Evolutionary conservation across 2,888 invertebrate genomes (phyloP).

Genomic region (Diabrotica balteata): DNA sequence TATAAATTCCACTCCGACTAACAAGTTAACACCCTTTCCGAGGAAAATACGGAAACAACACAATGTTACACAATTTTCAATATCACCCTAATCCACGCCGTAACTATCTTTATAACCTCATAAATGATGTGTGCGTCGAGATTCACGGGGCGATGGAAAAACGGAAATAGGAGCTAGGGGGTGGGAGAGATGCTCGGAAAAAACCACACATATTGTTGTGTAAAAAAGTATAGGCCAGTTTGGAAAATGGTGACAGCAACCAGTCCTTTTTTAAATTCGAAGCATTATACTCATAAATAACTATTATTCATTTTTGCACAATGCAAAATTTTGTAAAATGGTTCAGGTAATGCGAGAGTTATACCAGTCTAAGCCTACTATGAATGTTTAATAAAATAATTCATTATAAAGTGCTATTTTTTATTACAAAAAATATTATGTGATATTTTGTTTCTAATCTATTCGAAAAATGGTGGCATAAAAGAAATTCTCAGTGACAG

Average conservation of each 20-base stretch:
- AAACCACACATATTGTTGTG: not conserved
- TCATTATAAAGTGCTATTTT: no score
- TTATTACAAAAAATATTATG: no score
- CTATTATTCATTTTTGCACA: no score
- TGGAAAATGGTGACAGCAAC: not conserved
- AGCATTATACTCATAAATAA: no score
- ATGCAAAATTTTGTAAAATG: no score
- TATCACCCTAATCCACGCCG: constrained; percentile 25
- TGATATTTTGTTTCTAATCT: no score
- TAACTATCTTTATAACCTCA: constrained; percentile 27
- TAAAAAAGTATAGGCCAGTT: not conserved
- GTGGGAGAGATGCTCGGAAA: not conserved
- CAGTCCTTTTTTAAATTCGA: no score
- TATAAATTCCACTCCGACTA: constrained; percentile 9
- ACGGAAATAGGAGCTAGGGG: not conserved
- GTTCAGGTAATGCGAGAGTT: no score
- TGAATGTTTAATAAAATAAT: no score
- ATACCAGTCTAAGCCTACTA: no score
- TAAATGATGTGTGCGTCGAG: constrained; percentile 21
- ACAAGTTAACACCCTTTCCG: constrained; percentile 10
- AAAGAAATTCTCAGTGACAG: no score
- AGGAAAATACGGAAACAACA: constrained; percentile 23
- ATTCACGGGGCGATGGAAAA: constrained; percentile 9
- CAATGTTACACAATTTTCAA: constrained; percentile 28
- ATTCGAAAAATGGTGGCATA: no score